Evolutionary conservation across 2,888 invertebrate species (phyloP).

Genomic region (Pilophorus perplexus): DNA sequence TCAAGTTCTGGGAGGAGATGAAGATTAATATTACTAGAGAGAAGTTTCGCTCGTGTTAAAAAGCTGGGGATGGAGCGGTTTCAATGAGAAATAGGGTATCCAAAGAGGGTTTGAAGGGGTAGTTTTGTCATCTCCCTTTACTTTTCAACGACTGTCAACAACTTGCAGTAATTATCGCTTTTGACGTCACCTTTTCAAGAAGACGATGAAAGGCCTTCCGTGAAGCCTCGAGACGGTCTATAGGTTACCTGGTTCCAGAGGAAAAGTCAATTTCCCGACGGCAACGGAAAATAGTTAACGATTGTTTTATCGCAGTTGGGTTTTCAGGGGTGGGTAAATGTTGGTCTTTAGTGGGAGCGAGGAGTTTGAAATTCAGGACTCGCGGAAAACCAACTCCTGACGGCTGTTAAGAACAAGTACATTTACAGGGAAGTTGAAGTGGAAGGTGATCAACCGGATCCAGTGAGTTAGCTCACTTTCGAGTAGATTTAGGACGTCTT

Average conservation of each 20-base stretch:
- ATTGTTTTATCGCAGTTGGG: slow-evolving; percentile 26
- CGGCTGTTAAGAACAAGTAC: slow-evolving; percentile 18
- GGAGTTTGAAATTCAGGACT: slow-evolving; percentile 21
- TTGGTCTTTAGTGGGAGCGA: slow-evolving; percentile 16
- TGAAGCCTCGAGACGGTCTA: too few relatives aligned
- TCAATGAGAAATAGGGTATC: slow-evolving; percentile 6
- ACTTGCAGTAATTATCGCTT: slow-evolving; percentile 22
- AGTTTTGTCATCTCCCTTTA: slow-evolving; percentile 21
- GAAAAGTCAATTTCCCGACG: slow-evolving; percentile 18
- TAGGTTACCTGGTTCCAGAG: not conserved
- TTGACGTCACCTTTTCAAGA: too few relatives aligned
- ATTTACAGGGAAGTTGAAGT: slow-evolving; percentile 24
- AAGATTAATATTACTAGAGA: slow-evolving; percentile 20
- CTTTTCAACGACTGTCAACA: not conserved
- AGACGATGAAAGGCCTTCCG: too few relatives aligned
- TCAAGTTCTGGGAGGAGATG: slow-evolving; percentile 11
- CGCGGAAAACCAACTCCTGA: not conserved
- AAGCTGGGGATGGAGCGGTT: not conserved
- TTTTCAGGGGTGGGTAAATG: slow-evolving; percentile 1
- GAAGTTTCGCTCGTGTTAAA: not conserved
- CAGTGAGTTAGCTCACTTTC: slow-evolving; percentile 24
- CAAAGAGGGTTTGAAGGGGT: not conserved
- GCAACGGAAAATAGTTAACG: slow-evolving; percentile 23
- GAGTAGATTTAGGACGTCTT: not conserved
- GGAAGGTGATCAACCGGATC: slow-evolving; percentile 17